These are phyloP conservation scores for Phania funesta DNA, from an alignment of 2,888 invertebrate species.

Conservation along the genomic window DNA sequence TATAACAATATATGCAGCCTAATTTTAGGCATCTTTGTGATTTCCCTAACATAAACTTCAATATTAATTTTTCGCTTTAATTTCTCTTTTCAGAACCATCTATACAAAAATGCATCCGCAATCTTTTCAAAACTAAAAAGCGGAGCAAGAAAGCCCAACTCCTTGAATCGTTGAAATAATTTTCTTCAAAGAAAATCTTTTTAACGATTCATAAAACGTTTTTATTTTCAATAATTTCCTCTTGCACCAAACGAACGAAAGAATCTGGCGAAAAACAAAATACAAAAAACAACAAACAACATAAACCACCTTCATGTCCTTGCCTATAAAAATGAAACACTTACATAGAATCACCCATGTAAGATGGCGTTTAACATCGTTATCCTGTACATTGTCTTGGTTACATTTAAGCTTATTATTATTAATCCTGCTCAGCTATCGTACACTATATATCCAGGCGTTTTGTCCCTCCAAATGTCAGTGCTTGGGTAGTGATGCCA, in stretches of 20 bases:
- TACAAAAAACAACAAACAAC: neutral
- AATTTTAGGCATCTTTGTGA: neutral
- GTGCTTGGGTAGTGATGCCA: slow-evolving; percentile 86
- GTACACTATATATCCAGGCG: slow-evolving; percentile 67
- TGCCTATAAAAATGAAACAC: slow-evolving; percentile 55
- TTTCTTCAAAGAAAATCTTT: slow-evolving; percentile 22
- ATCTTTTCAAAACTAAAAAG: neutral
- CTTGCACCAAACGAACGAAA: slow-evolving; percentile 14
- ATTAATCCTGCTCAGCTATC: slow-evolving; percentile 73
- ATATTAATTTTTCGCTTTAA: neutral
- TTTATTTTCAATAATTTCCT: slow-evolving; percentile 10
- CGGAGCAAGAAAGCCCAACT: neutral
- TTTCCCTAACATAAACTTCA: no score
- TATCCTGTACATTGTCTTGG: slow-evolving; percentile 51
- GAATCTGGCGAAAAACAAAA: neutral
- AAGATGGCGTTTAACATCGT: slow-evolving; percentile 59
- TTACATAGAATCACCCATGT: slow-evolving; percentile 63
- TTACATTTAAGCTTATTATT: slow-evolving; percentile 70
- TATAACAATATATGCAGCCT: no score
- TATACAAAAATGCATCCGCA: neutral
- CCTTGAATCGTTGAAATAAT: slow-evolving; percentile 33
- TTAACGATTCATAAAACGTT: slow-evolving; percentile 23
- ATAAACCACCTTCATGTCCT: neutral
- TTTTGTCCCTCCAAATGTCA: slow-evolving; percentile 90
- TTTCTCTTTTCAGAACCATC: neutral